Conservation (phyloP, 2,888 invertebrate species). For the Tiliacea citrago region DNA sequence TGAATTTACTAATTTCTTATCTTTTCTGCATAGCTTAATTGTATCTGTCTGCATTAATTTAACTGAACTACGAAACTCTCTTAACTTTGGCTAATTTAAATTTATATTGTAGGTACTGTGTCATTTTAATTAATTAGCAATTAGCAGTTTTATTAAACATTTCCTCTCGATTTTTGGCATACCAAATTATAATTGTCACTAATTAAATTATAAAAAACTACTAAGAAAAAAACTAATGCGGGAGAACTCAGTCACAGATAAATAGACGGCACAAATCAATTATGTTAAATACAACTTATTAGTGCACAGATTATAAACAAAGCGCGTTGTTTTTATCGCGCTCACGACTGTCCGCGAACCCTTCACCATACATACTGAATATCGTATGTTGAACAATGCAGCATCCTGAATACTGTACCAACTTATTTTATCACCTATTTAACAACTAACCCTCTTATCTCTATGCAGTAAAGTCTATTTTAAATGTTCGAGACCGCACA, state of each 20-base stretch:
- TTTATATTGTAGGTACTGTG: neutral
- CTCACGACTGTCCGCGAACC: constrained; percentile 51
- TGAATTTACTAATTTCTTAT: neutral
- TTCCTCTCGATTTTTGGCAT: neutral
- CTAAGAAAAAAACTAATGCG: constrained; percentile 16
- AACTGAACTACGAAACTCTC: neutral
- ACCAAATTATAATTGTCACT: constrained; percentile 15
- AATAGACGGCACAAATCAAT: constrained; percentile 30
- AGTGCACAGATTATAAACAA: constrained; percentile 38
- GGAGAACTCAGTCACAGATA: constrained; percentile 36
- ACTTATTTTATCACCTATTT: constrained; percentile 2
- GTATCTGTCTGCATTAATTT: neutral
- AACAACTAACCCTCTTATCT: neutral
- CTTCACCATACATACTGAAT: constrained; percentile 65
- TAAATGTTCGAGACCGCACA: constrained; percentile 4
- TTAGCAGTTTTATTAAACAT: neutral
- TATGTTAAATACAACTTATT: neutral
- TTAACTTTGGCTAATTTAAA: neutral
- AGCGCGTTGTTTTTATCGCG: constrained; percentile 35
- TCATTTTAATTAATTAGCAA: neutral
- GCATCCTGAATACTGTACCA: constrained; percentile 64
- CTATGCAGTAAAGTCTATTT: constrained; percentile 7
- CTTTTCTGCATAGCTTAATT: neutral
- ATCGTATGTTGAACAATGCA: constrained; percentile 64
- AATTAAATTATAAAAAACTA: constrained; percentile 7